Conservation (phyloP, 2,888 invertebrate genomes). For the Pristionchus mayeri region DNA sequence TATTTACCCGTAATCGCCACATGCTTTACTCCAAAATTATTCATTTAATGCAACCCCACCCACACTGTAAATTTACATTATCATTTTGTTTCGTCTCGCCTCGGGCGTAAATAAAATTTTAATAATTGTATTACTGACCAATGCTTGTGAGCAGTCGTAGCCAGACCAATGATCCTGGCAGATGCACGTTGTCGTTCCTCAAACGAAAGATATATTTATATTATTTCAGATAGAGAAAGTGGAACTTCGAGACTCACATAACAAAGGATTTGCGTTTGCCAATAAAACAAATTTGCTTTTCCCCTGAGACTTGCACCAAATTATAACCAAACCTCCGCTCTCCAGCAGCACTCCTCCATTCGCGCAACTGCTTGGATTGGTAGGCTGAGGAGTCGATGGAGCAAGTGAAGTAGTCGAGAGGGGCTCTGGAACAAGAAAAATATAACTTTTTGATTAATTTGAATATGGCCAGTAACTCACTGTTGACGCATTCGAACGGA, state of each 20-base stretch:
- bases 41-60: no score
- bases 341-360: constrained; percentile 30
- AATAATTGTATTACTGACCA: background rate
- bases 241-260: no score
- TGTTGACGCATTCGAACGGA: background rate
- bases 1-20: no score
- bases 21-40: no score
- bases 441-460: background rate
- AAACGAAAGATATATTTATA: background rate
- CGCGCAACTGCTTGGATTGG: background rate
- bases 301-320: no score
- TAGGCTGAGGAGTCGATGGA: background rate
- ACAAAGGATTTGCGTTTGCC: no score
- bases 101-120: no score
- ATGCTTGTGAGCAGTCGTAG: background rate
- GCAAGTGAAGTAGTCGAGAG: background rate
- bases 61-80: no score
- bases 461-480: background rate
- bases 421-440: constrained; percentile 1
- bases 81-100: no score
- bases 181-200: background rate
- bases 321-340: background rate
- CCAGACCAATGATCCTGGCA: constrained; percentile 48
- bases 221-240: background rate
- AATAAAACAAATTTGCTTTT: no score